phyloP scores from a whole-genome alignment of 2,888 invertebrate genomes.

The Arrhopalites spinosus region DNA sequence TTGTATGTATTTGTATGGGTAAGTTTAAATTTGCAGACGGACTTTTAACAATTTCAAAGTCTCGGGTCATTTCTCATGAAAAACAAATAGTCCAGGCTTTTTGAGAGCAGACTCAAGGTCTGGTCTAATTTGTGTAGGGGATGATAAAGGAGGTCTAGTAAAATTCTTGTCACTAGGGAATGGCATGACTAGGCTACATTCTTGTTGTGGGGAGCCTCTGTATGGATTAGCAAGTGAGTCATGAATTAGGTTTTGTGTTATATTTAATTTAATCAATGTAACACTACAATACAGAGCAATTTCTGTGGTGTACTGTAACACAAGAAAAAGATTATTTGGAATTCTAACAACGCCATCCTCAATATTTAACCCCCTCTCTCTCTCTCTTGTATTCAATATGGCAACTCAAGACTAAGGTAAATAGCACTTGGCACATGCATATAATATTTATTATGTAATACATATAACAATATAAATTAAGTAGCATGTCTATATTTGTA shows the following conservation, averaged over 20 bases:
- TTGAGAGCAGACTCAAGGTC: constrained; percentile 8
- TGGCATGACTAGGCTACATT: background rate
- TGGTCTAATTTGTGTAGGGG: background rate
- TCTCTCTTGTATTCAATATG: background rate
- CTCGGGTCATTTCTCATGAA: constrained; percentile 23
- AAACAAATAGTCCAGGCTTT: background rate
- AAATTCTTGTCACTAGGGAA: no score
- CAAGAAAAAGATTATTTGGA: background rate
- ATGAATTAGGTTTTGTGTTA: background rate
- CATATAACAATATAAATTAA: no score
- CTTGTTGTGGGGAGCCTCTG: background rate
- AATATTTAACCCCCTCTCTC: no score
- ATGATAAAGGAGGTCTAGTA: no score
- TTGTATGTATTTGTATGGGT: background rate
- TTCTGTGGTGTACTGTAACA: background rate
- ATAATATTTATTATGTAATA: no score
- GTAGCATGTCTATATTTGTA: no score
- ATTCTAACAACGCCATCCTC: no score
- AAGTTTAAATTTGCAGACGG: constrained; percentile 2
- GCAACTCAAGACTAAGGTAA: no score
- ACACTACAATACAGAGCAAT: background rate
- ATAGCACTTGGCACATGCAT: no score
- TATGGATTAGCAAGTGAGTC: background rate
- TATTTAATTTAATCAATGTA: background rate
- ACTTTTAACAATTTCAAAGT: constrained; percentile 7